Evolutionary conservation across 1,140 invertebrate genomes (phyloP).

Genomic region (Drosophila sulfurigaster): DNA sequence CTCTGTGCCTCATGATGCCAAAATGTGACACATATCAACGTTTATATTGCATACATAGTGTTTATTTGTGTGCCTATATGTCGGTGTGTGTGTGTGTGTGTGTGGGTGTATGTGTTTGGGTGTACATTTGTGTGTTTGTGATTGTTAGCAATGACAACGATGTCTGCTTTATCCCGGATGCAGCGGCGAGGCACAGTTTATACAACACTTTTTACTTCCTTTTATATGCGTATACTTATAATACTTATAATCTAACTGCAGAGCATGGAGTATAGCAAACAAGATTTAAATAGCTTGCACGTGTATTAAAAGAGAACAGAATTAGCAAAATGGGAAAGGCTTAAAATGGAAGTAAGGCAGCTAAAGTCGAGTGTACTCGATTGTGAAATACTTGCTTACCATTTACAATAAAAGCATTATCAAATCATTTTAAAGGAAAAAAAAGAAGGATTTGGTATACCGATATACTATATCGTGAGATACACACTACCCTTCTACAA

Average conservation of each 20-base stretch:
- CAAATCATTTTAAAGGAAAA: no score
- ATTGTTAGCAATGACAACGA: not conserved
- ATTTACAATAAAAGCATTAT: no score
- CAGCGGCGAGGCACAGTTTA: slow-evolving; percentile 1
- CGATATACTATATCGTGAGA: no score
- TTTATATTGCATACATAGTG: slow-evolving; percentile 60
- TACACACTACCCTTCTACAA: no score
- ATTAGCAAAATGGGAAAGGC: not conserved
- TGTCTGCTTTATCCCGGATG: slow-evolving; percentile 16
- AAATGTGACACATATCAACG: slow-evolving; percentile 78
- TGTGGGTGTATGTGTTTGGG: not conserved
- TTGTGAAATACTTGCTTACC: no score
- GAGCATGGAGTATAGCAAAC: not conserved
- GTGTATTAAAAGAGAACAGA: not conserved
- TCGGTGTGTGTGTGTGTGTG: not conserved
- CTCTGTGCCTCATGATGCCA: slow-evolving; percentile 35
- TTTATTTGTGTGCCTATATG: not conserved
- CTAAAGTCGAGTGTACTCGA: no score
- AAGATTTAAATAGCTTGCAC: not conserved
- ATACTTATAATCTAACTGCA: not conserved
- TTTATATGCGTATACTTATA: slow-evolving; percentile 1
- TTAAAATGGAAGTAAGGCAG: not conserved
- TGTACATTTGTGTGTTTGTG: slow-evolving; percentile 18
- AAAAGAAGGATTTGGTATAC: no score
- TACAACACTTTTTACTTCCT: not conserved